A percentile compares a stretch with the other conserved stretches of the same genome.
These are phyloP conservation scores for Gobiocypris rarus DNA, from an alignment of 2,113 vertebrate genomes.

Conservation along the genomic window DNA sequence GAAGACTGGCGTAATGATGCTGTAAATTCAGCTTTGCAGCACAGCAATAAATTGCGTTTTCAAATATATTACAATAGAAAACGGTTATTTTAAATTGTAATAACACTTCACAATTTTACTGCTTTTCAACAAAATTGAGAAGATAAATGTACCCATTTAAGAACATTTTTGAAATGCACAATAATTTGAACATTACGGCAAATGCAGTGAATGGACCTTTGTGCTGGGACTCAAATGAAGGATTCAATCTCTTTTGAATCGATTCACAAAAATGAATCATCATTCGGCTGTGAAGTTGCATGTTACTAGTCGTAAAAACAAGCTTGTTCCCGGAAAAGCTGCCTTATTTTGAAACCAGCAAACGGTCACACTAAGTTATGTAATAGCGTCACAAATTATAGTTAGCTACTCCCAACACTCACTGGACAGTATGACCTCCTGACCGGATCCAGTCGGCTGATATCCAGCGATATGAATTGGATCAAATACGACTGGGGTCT, in stretches of 20 bases:
- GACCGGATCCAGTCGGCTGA: neutral
- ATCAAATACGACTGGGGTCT: neutral
- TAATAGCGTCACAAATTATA: neutral
- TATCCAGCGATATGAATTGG: neutral
- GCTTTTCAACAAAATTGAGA: neutral
- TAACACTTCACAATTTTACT: no score
- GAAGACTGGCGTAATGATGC: neutral
- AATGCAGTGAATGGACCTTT: neutral
- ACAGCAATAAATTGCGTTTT: neutral
- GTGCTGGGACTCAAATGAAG: neutral
- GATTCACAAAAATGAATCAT: no score
- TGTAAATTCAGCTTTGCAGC: neutral
- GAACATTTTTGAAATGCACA: no score
- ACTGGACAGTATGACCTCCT: neutral
- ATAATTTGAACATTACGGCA: neutral
- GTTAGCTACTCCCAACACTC: neutral
- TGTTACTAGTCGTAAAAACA: neutral
- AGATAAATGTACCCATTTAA: no score
- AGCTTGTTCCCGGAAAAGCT: neutral
- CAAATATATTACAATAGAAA: neutral
- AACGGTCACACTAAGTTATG: neutral
- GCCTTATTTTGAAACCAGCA: neutral
- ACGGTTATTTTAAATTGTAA: neutral
- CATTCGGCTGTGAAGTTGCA: neutral
- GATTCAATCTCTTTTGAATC: no score